These are phyloP conservation scores for Meloidogyne exigua DNA, from an alignment of 1,140 invertebrate genomes.

Conservation along the genomic window DNA sequence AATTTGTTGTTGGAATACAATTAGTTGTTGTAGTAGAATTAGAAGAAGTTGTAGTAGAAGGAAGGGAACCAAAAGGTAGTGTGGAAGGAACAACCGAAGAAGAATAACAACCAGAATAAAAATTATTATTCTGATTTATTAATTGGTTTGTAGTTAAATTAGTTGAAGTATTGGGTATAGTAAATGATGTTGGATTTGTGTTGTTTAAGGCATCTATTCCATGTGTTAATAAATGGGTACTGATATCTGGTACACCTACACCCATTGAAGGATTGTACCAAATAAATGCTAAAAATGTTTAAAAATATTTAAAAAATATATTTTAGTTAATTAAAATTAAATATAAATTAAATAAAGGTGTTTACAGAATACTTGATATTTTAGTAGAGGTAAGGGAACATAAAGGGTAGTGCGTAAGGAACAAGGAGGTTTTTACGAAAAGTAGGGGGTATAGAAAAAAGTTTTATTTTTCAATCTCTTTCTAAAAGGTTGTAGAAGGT, in stretches of 20 bases:
- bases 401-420: no score
- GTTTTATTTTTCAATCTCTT: no score
- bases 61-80: background rate
- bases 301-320: no score
- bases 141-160: background rate
- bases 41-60: background rate
- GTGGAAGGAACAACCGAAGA: background rate
- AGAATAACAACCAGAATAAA: background rate
- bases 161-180: background rate
- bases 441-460: no score
- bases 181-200: background rate
- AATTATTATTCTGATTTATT: constrained; percentile 3
- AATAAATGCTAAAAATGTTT: background rate
- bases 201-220: constrained; percentile 1
- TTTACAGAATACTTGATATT: no score
- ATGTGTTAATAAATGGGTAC: background rate
- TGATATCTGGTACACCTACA: background rate
- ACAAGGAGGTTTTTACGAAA: no score
- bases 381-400: no score
- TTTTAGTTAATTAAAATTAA: background rate
- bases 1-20: background rate
- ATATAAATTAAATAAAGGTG: background rate
- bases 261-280: background rate
- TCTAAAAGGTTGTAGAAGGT: no score
- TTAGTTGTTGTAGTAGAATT: background rate